These are phyloP conservation scores for western clawed frog (Xenopus tropicalis) DNA, from an alignment of 2,113 vertebrate species.

Conservation along the genomic window DNA sequence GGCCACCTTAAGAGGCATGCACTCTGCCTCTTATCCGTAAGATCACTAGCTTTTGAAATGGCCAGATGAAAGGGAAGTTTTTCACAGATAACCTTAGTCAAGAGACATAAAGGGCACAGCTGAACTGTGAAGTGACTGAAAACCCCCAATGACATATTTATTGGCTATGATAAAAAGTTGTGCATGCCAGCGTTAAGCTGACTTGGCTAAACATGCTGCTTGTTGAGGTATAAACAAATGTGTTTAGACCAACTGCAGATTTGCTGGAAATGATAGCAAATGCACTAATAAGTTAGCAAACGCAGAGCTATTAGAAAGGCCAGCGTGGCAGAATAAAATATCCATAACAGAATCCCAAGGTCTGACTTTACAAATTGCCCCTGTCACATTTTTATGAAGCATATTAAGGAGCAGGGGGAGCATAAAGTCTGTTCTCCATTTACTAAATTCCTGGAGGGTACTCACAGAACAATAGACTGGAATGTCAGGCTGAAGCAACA, in stretches of 20 bases:
- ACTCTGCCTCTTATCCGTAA: no score
- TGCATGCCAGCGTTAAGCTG: neutral
- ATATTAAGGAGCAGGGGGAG: constrained; percentile 36
- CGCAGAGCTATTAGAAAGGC: constrained; percentile 12
- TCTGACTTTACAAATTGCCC: constrained; percentile 37
- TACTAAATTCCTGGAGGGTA: constrained; percentile 36
- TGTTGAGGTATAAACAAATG: constrained; percentile 21
- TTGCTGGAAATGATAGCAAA: constrained; percentile 26
- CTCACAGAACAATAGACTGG: constrained; percentile 21
- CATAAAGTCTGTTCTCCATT: constrained; percentile 38
- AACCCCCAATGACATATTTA: neutral
- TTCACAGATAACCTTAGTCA: neutral
- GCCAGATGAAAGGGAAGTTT: no score
- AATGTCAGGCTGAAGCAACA: constrained; percentile 15
- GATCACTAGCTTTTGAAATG: no score
- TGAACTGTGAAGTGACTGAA: neutral
- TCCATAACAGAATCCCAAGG: constrained; percentile 34
- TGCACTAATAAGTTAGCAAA: constrained; percentile 18
- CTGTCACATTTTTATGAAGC: constrained; percentile 45
- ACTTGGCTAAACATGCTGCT: constrained; percentile 6
- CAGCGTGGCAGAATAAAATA: constrained; percentile 24
- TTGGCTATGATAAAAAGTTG: neutral
- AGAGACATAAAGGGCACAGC: neutral
- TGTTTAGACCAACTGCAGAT: constrained; percentile 6
- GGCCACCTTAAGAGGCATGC: no score